These are phyloP conservation scores for Conus ventricosus DNA, from an alignment of 1,140 invertebrate species.

Conservation along the genomic window DNA sequence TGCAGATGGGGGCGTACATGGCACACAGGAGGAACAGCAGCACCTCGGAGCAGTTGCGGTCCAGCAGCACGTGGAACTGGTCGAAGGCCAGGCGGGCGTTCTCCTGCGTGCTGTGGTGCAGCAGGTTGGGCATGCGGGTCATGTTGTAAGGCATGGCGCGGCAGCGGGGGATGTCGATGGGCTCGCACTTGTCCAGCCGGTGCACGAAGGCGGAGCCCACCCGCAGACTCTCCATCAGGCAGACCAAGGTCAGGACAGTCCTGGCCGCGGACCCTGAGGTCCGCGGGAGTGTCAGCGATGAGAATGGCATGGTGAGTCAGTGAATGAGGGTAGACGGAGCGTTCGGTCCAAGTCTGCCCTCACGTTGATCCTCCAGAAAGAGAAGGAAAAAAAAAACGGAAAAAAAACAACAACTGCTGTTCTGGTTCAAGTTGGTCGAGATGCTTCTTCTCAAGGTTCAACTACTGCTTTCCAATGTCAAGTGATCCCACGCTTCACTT, in stretches of 20 bases:
- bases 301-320: neutral
- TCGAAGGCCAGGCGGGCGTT: slow-evolving; percentile 70
- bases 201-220: slow-evolving; percentile 35
- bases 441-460: too few relatives aligned
- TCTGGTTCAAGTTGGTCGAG: too few relatives aligned
- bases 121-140: slow-evolving; percentile 72
- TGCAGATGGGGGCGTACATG: slow-evolving; percentile 71
- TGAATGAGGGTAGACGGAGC: too few relatives aligned
- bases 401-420: too few relatives aligned
- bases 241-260: neutral
- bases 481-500: too few relatives aligned
- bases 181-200: slow-evolving; percentile 66
- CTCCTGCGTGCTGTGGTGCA: slow-evolving; percentile 71
- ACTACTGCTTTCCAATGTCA: too few relatives aligned
- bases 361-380: too few relatives aligned
- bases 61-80: slow-evolving; percentile 65
- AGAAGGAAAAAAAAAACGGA: too few relatives aligned
- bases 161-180: slow-evolving; percentile 70
- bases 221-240: neutral
- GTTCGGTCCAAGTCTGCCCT: too few relatives aligned
- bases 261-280: neutral
- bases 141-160: slow-evolving; percentile 72
- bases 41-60: slow-evolving; percentile 66
- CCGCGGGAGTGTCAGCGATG: neutral
- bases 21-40: slow-evolving; percentile 70